These are phyloP conservation scores for Drosophila stalkeri DNA, from an alignment of 2,888 invertebrate genomes.

Conservation along the genomic window DNA sequence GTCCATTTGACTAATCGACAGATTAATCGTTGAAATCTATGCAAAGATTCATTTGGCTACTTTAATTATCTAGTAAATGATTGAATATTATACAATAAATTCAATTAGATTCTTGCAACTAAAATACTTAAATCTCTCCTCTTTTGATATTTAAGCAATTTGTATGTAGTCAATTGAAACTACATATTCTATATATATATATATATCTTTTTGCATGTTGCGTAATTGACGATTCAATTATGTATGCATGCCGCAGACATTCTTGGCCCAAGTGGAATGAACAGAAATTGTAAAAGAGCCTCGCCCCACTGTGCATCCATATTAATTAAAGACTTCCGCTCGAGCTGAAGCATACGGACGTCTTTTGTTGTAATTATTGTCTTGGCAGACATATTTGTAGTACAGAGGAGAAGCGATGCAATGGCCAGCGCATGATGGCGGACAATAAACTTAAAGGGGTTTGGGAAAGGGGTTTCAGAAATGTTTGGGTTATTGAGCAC, in stretches of 20 bases:
- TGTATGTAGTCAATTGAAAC: neutral
- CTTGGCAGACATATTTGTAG: conserved; percentile 28
- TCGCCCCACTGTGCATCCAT: conserved; percentile 35
- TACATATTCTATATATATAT: neutral
- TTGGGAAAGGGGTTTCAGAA: neutral
- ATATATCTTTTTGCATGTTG: conserved; percentile 44
- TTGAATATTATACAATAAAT: too few relatives aligned
- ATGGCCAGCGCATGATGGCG: conserved; percentile 3
- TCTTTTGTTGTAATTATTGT: conserved; percentile 73
- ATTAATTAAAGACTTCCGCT: conserved; percentile 81
- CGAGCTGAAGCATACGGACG: conserved; percentile 34
- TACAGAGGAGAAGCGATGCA: neutral
- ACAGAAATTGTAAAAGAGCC: conserved; percentile 39
- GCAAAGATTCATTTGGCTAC: neutral
- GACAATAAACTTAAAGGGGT: conserved; percentile 27
- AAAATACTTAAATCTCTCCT: too few relatives aligned
- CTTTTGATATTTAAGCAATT: neutral
- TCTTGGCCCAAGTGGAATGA: conserved; percentile 13
- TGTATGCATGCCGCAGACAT: conserved; percentile 48
- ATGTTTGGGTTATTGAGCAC: neutral
- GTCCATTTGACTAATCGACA: conserved; percentile 17
- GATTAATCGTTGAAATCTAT: conserved; percentile 25
- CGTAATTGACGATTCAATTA: conserved; percentile 76
- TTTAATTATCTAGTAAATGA: neutral
- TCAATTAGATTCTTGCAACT: too few relatives aligned